Evolutionary conservation across 2,888 invertebrate species (phyloP).

Genomic region (Coenonympha glycerion): DNA sequence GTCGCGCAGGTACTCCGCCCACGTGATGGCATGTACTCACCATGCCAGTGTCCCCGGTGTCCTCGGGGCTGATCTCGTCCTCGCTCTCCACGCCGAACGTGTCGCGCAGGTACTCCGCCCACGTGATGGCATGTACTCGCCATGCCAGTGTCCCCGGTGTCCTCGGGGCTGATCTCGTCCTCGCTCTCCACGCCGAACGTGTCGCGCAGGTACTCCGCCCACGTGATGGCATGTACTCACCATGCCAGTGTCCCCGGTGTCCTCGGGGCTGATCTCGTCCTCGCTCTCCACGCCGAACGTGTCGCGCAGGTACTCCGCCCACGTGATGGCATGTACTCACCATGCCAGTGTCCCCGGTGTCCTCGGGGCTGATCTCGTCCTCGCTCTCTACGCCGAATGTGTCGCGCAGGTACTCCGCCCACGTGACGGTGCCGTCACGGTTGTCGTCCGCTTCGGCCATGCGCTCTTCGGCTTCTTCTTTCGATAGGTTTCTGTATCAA

Average conservation of each 20-base stretch:
- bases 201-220: slow-evolving; percentile 93
- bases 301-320: slow-evolving; percentile 93
- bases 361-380: slow-evolving; percentile 68
- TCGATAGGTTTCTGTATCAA: slow-evolving; percentile 81
- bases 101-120: slow-evolving; percentile 93
- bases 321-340: slow-evolving; percentile 77
- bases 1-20: slow-evolving; percentile 93
- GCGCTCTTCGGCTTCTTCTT: slow-evolving; percentile 90
- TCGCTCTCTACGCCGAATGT: slow-evolving; percentile 86
- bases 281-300: slow-evolving; percentile 86
- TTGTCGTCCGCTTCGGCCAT: slow-evolving; percentile 91
- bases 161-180: slow-evolving; percentile 68
- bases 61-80: slow-evolving; percentile 68
- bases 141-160: slow-evolving; percentile 69
- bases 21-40: slow-evolving; percentile 79
- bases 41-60: slow-evolving; percentile 69
- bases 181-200: slow-evolving; percentile 86
- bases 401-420: slow-evolving; percentile 93
- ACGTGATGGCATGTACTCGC: slow-evolving; percentile 79
- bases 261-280: slow-evolving; percentile 68
- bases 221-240: slow-evolving; percentile 79
- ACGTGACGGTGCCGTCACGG: slow-evolving; percentile 86
- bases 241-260: slow-evolving; percentile 69
- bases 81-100: slow-evolving; percentile 86
- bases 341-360: slow-evolving; percentile 69